Conservation (phyloP, 2,797 vertebrate genomes). For the Microchirus variegatus region DNA sequence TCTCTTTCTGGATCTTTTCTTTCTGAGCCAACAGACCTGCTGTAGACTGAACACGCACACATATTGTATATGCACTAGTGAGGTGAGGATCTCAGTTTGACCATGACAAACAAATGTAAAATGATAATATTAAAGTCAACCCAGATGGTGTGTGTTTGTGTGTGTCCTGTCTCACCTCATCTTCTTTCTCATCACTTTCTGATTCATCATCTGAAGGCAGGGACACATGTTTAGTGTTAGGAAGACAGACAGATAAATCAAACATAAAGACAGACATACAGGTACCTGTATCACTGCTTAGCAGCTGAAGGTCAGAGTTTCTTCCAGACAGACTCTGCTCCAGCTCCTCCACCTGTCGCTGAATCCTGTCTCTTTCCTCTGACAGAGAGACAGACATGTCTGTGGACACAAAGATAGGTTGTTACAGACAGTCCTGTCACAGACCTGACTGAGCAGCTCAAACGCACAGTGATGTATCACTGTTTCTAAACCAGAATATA, state of each 20-base stretch:
- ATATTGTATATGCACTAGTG: background rate
- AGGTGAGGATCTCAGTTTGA: background rate
- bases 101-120: no score
- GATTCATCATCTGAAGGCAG: conserved; percentile 48
- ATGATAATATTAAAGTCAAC: no score
- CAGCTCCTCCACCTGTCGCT: conserved; percentile 82
- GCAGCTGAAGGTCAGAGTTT: conserved; percentile 40
- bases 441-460: no score
- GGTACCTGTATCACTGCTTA: conserved; percentile 66
- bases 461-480: no score
- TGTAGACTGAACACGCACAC: conserved; percentile 33
- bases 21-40: conserved; percentile 52
- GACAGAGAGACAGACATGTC: conserved; percentile 64
- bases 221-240: conserved; percentile 15
- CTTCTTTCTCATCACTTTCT: conserved; percentile 19
- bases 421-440: no score
- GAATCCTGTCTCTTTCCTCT: conserved; percentile 78
- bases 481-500: no score
- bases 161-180: conserved; percentile 32
- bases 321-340: conserved; percentile 75
- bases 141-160: background rate
- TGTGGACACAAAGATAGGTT: conserved; percentile 6
- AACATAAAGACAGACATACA: background rate
- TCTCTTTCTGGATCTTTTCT: conserved; percentile 57
- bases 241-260: background rate